Base-by-base conservation (phyloP, 2,797 vertebrate genomes). In the Schizopygopsis malacanthus region DNA sequence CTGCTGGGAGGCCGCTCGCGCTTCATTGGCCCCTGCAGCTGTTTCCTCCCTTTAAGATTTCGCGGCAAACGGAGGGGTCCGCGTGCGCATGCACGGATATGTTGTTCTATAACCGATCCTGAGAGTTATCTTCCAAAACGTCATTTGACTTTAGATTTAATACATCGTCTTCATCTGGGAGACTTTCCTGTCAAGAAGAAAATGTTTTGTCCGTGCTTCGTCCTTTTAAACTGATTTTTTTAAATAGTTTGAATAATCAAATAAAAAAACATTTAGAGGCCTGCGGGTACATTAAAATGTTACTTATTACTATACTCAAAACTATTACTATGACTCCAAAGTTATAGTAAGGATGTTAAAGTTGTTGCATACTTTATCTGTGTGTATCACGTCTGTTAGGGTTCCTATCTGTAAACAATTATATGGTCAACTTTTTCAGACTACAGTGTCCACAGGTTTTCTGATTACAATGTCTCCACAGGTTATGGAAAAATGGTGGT, bases 401-500 rank as follows among this genome's bases (percentile, higher is more conserved):
- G 45, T 50, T 22, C 16, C 33, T 75, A 37, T 7, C 25, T 76
- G 50, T 33, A 54, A 76, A 37, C 28, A 37, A 13, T 77, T 54
- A 22, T 22, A 13, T 13, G 5, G 20, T 37, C 18, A 54, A 77
- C 2, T 33, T 22, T 56, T 56, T 77, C 10, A 56, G 20, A 12
- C 33, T 7, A 16, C 7, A 10, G 41, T 43, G 41, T 54, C 5
- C 52, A 54, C 16, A 54, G 52, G 52, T 54, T 54, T 54, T 54
- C 52, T 18, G 52, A 56, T 56, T n/a, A 15, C 5, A 39, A 2
- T 56, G 12, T 56, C 82, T 28, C 20, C 11, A n/a, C 37, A 86
- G 82, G 77, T 39, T 85, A 67, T 87, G 28, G 65, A 4, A 90
- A 91, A 89, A 93, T 93, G 92, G 86, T 90, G 52, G 15, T 59